Percentiles rank a stretch among this genome's conserved stretches.
phyloP scores from a whole-genome alignment of 2,797 vertebrate genomes.

The Aldrovandia affinis region DNA sequence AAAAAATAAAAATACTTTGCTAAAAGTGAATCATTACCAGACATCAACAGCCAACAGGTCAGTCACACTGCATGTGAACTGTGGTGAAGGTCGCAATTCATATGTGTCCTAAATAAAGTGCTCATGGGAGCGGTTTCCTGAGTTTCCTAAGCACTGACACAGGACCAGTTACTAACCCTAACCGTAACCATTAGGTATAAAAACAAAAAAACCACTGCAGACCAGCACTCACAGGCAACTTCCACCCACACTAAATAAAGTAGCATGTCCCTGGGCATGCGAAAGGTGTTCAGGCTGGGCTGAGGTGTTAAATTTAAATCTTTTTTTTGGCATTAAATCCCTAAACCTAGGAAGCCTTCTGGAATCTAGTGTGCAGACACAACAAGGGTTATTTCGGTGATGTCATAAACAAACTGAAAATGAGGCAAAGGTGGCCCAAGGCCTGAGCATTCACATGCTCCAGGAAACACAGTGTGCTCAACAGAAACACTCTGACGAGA shows the following conservation, averaged over 20 bases:
- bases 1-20: background rate
- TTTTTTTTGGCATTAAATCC: too few relatives aligned
- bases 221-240: too few relatives aligned
- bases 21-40: conserved; percentile 22
- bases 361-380: background rate
- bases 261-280: background rate
- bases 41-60: conserved; percentile 58
- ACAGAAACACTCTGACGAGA: background rate
- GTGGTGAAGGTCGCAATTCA: conserved; percentile 75
- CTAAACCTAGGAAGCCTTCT: background rate
- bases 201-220: too few relatives aligned
- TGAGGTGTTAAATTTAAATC: background rate
- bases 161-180: too few relatives aligned
- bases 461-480: background rate
- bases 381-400: background rate
- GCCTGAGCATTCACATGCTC: background rate
- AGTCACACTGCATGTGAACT: conserved; percentile 45
- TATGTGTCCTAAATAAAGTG: conserved; percentile 63
- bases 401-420: background rate
- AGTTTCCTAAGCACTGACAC: too few relatives aligned
- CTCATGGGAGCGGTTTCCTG: conserved; percentile 10
- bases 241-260: conserved; percentile 61
- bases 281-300: background rate
- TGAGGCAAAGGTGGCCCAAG: too few relatives aligned
- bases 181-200: too few relatives aligned